Percentiles rank a stretch among this genome's conserved stretches.
Conservation (phyloP, 2,113 vertebrate species). For the Ailurus styani region DNA sequence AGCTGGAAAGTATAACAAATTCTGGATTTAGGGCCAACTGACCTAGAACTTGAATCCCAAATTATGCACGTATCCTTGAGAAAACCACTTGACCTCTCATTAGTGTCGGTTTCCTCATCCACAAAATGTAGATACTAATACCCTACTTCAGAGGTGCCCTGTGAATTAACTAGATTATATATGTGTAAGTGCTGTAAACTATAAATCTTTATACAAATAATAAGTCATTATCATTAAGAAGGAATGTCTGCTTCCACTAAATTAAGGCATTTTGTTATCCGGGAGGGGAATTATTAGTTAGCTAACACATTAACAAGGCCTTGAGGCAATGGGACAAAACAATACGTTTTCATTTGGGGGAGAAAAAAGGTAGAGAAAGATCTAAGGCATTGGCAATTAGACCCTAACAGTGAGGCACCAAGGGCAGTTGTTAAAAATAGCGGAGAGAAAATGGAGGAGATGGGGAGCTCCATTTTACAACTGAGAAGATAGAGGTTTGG, state of each 20-base stretch:
- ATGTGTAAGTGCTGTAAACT: not conserved
- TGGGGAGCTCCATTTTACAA: not conserved
- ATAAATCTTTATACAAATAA: not conserved
- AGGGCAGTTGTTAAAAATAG: not conserved
- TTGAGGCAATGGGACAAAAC: slow-evolving; percentile 31
- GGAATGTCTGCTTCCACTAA: slow-evolving; percentile 34
- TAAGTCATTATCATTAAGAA: slow-evolving; percentile 20
- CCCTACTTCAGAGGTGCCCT: not conserved
- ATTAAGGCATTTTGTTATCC: slow-evolving; percentile 69
- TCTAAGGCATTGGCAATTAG: not conserved
- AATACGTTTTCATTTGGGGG: slow-evolving; percentile 20
- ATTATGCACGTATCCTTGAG: not conserved
- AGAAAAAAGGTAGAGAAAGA: slow-evolving; percentile 12
- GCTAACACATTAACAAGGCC: slow-evolving; percentile 31
- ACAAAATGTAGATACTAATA: not conserved
- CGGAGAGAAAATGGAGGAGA: not conserved
- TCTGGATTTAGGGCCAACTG: not conserved
- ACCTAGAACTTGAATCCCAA: not conserved
- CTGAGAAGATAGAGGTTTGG: not conserved
- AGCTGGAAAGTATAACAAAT: not conserved
- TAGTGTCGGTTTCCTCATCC: not conserved
- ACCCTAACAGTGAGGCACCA: not conserved
- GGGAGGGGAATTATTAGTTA: slow-evolving; percentile 36
- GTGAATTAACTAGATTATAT: not conserved
- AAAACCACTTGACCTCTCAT: not conserved